phyloP scores from a whole-genome alignment of 2,797 vertebrate species.

The Gymnothorax javanicus region DNA sequence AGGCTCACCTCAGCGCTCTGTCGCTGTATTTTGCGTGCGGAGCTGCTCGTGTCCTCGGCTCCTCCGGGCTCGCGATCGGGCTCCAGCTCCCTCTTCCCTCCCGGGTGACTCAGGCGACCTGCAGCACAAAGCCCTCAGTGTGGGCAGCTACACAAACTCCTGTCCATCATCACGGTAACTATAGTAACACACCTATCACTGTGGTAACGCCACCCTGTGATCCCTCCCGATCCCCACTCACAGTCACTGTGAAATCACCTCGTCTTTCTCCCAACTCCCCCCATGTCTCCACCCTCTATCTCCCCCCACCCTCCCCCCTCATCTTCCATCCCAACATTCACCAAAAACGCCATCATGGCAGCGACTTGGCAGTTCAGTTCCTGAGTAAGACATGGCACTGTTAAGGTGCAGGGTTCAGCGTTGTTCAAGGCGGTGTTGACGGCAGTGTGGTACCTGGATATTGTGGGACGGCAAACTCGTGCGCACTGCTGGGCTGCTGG shows the following conservation, averaged over 20 bases:
- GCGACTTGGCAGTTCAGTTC: not conserved
- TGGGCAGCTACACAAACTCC: not conserved
- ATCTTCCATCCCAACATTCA: too few relatives aligned
- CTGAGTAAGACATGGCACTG: not conserved
- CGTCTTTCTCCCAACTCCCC: too few relatives aligned
- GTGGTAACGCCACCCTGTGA: too few relatives aligned
- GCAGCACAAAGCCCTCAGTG: not conserved
- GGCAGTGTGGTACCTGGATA: constrained; percentile 45
- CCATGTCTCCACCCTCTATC: not conserved
- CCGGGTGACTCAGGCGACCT: constrained; percentile 28
- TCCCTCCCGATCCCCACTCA: too few relatives aligned
- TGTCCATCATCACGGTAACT: not conserved
- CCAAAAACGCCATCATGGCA: not conserved
- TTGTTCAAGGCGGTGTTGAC: too few relatives aligned
- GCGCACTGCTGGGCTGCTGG: constrained; percentile 32
- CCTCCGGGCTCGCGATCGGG: constrained; percentile 34
- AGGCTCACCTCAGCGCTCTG: constrained; percentile 46
- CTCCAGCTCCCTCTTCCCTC: constrained; percentile 48
- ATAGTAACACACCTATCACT: not conserved
- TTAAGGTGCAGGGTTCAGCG: not conserved
- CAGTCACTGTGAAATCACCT: too few relatives aligned
- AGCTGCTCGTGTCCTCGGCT: constrained; percentile 25
- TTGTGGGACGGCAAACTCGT: constrained; percentile 51
- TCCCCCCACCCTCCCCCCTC: not conserved
- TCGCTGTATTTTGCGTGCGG: constrained; percentile 41